Evolutionary conservation across 2,888 invertebrate species (phyloP).

Genomic region (Dasypogon diadema): DNA sequence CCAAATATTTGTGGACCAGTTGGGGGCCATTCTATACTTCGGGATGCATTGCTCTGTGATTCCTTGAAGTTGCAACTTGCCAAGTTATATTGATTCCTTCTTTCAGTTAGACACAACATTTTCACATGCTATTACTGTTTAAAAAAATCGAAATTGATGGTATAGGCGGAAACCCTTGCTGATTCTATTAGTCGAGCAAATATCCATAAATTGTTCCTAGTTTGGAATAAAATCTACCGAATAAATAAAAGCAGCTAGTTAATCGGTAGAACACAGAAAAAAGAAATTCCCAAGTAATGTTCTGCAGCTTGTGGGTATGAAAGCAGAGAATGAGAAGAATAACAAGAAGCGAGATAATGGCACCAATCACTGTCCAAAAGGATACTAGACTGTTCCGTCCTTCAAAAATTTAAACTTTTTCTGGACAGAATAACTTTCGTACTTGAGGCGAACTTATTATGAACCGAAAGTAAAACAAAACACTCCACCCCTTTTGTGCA

Average conservation of each 20-base stretch:
- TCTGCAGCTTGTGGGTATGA: background rate
- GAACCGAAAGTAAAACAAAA: background rate
- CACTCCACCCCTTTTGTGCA: background rate
- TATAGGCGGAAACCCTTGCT: background rate
- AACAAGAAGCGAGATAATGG: background rate
- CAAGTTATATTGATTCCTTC: conserved; percentile 25
- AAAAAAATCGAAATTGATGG: background rate
- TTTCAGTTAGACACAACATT: background rate
- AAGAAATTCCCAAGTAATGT: background rate
- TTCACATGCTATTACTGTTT: background rate
- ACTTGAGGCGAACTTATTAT: too few relatives aligned
- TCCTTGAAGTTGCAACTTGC: background rate
- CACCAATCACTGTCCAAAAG: background rate
- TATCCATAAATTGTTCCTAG: too few relatives aligned
- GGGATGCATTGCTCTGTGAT: background rate
- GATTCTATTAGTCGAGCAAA: too few relatives aligned
- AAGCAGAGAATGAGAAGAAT: background rate
- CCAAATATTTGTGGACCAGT: conserved; percentile 38
- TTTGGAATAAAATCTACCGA: too few relatives aligned
- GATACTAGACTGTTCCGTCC: background rate
- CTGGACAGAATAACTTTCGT: too few relatives aligned
- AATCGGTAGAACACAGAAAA: too few relatives aligned
- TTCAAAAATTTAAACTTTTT: background rate
- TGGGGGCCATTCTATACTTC: conserved; percentile 13
- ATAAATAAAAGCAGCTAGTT: too few relatives aligned